Evolutionary conservation across 2,797 vertebrate species (phyloP).

Genomic region (Pseudocheirus occidentalis): DNA sequence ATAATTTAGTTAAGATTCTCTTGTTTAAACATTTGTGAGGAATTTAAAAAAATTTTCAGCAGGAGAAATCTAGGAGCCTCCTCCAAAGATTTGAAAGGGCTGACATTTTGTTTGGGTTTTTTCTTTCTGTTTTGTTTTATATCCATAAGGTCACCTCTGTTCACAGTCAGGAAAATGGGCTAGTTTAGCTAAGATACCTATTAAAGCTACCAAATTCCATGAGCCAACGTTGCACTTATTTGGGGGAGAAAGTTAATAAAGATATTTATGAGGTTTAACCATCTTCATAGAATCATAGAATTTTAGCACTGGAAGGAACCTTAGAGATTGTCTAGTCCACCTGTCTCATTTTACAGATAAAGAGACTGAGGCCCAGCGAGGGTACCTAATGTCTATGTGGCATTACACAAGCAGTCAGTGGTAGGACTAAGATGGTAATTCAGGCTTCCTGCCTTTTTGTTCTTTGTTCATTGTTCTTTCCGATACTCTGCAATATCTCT

Average conservation of each 20-base stretch:
- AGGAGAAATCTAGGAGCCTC: slow-evolving; percentile 11
- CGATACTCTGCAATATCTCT: slow-evolving; percentile 7
- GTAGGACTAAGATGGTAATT: neutral
- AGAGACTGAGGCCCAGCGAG: neutral
- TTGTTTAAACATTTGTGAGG: neutral
- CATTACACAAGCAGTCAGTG: neutral
- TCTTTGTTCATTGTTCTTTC: neutral
- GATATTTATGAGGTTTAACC: slow-evolving; percentile 32
- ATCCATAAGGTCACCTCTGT: slow-evolving; percentile 46
- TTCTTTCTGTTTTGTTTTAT: neutral
- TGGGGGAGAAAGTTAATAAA: slow-evolving; percentile 23
- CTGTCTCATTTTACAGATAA: slow-evolving; percentile 11
- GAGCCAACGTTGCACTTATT: slow-evolving; percentile 34
- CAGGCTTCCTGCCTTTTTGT: neutral
- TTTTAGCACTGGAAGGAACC: slow-evolving; percentile 41
- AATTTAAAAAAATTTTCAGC: neutral
- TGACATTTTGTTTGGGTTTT: neutral
- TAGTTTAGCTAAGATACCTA: slow-evolving; percentile 53
- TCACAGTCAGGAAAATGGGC: neutral
- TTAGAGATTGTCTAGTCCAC: neutral
- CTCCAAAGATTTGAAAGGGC: slow-evolving; percentile 17
- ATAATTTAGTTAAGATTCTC: slow-evolving; percentile 25
- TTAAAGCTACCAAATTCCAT: slow-evolving; percentile 44
- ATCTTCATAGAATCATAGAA: slow-evolving; percentile 47
- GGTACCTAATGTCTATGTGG: neutral